A percentile compares a stretch with the other conserved stretches of the same genome.
These are phyloP conservation scores for Myzus persicae DNA, from an alignment of 1,140 invertebrate species.

Conservation along the genomic window DNA sequence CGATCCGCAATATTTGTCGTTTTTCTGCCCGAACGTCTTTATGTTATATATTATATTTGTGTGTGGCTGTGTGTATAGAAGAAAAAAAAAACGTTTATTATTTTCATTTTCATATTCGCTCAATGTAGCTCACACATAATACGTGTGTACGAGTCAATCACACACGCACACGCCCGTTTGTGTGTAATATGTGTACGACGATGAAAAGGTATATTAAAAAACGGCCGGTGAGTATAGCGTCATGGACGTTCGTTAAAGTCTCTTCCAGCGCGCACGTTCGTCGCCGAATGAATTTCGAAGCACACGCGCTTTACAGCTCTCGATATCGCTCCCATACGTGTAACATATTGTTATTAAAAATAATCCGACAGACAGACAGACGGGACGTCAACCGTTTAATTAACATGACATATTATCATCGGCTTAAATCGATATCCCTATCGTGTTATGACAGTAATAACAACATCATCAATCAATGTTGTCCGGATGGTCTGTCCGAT, in stretches of 20 bases:
- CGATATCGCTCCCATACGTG: constrained; percentile 21
- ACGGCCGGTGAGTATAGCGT: not conserved
- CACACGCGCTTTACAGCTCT: not conserved
- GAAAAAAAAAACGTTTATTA: not conserved
- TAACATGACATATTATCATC: constrained; percentile 57
- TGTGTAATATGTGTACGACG: too few species aligned
- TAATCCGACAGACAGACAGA: constrained; percentile 53
- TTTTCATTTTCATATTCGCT: not conserved
- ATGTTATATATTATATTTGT: not conserved
- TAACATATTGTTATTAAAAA: constrained; percentile 55
- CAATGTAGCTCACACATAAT: not conserved
- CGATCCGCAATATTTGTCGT: constrained; percentile 56
- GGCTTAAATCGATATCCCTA: constrained; percentile 55
- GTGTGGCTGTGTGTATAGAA: not conserved
- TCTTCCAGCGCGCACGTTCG: not conserved
- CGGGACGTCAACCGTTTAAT: constrained; percentile 57
- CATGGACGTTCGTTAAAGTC: constrained; percentile 46
- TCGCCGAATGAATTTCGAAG: not conserved
- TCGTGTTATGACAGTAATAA: constrained; percentile 58
- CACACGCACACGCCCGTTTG: too few species aligned
- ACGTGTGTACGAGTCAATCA: not conserved
- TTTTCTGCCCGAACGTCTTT: constrained; percentile 48
- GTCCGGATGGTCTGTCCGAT: constrained; percentile 50
- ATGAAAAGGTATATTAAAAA: not conserved
- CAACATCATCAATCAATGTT: constrained; percentile 57